Evolutionary conservation across 2,797 vertebrate species (phyloP).

Genomic region (Neopelma chrysocephalum): DNA sequence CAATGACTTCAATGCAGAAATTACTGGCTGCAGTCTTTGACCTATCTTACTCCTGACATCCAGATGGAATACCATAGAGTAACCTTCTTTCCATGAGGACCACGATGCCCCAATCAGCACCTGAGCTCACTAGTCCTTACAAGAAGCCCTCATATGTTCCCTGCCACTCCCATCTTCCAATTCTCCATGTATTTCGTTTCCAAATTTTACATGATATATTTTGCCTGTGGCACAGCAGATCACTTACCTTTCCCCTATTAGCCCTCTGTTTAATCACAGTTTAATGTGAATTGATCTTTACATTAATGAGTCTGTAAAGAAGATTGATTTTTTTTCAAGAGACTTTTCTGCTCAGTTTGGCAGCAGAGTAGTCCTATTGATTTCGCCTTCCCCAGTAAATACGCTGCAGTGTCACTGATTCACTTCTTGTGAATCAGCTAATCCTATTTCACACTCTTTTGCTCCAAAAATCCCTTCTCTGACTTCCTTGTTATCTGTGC

Average conservation of each 20-base stretch:
- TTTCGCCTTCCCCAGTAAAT: slow-evolving; percentile 47
- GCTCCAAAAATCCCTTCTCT: slow-evolving; percentile 21
- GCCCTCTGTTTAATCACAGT: slow-evolving; percentile 71
- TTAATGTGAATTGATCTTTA: slow-evolving; percentile 72
- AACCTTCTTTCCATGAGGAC: not conserved
- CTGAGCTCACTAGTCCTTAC: not conserved
- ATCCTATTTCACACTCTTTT: slow-evolving; percentile 66
- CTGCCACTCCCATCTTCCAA: not conserved
- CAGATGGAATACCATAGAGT: not conserved
- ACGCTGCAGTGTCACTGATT: not conserved
- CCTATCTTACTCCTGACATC: accelerated
- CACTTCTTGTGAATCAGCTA: slow-evolving; percentile 39
- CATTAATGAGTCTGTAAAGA: slow-evolving; percentile 69
- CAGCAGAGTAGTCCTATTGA: slow-evolving; percentile 65
- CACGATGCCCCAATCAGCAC: not conserved
- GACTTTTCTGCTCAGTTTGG: slow-evolving; percentile 54
- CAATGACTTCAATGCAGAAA: not conserved
- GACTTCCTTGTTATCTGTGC: slow-evolving; percentile 19
- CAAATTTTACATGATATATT: not conserved
- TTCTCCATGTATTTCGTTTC: not conserved
- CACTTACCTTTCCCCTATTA: slow-evolving; percentile 5
- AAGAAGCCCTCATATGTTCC: not conserved
- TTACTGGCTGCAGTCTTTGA: not conserved
- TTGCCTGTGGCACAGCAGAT: slow-evolving; percentile 5
- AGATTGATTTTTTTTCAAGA: slow-evolving; percentile 65